Evolutionary conservation across 2,113 vertebrate genomes (phyloP).

Genomic region (Leptobrachium ailaonicum): DNA sequence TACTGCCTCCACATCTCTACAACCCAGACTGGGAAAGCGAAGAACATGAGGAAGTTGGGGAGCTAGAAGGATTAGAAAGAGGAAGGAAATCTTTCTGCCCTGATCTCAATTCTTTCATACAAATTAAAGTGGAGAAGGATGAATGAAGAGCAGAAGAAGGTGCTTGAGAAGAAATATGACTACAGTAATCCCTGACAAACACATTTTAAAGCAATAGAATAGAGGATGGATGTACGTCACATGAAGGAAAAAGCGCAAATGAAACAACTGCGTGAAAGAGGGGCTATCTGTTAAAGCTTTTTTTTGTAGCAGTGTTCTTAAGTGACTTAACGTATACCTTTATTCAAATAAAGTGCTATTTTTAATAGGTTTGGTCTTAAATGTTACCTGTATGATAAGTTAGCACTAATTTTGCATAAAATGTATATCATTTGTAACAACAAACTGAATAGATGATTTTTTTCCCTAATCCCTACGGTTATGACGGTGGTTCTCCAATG

Average conservation of each 20-base stretch:
- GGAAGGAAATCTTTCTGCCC: conserved; percentile 60
- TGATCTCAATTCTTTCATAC: conserved; percentile 62
- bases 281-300: background rate
- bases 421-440: too few relatives aligned
- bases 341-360: conserved; percentile 20
- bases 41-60: conserved; percentile 51
- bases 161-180: too few relatives aligned
- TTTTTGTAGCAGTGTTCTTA: background rate
- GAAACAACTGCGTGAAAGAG: background rate
- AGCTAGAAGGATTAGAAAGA: conserved; percentile 35
- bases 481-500: too few relatives aligned
- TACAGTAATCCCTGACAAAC: too few relatives aligned
- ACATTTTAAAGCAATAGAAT: too few relatives aligned
- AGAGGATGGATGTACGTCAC: background rate
- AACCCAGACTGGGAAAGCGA: conserved; percentile 63
- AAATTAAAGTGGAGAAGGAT: conserved; percentile 70
- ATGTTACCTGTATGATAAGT: too few relatives aligned
- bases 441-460: too few relatives aligned
- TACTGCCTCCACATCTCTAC: conserved; percentile 63
- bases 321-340: background rate
- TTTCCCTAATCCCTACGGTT: too few relatives aligned
- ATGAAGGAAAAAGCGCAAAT: background rate
- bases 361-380: background rate
- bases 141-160: conserved; percentile 47
- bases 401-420: too few relatives aligned